A percentile compares a stretch with the other conserved stretches of the same genome.
Conservation (phyloP, 2,797 vertebrate species). For the Epinephelus coioides region DNA sequence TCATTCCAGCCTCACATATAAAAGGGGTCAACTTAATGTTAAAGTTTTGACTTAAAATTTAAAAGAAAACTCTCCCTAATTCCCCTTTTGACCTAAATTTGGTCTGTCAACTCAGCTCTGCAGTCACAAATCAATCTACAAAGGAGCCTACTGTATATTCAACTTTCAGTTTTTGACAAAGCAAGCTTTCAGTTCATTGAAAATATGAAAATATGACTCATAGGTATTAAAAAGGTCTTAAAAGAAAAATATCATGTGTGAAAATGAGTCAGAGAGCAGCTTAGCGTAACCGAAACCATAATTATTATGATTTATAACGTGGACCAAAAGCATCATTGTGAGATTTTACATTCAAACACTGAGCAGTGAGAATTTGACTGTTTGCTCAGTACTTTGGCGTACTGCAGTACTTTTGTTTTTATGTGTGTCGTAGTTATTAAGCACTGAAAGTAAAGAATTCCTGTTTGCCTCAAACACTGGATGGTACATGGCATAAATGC, state of each 20-base stretch:
- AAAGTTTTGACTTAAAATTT: conserved; percentile 4
- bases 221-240: conserved; percentile 51
- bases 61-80: not conserved
- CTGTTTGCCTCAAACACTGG: not conserved
- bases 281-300: conserved; percentile 41
- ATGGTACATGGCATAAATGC: too few relatives aligned
- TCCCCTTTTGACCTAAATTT: conserved; percentile 6
- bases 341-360: conserved; percentile 2
- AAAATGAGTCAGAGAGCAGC: conserved; percentile 49
- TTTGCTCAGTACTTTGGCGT: conserved; percentile 9
- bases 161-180: conserved; percentile 45
- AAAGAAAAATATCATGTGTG: conserved; percentile 53
- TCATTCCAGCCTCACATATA: not conserved
- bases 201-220: conserved; percentile 61
- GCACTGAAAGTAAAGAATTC: not conserved
- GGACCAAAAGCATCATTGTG: conserved; percentile 34
- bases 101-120: not conserved
- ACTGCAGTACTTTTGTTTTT: not conserved
- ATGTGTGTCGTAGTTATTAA: not conserved
- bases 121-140: conserved; percentile 42
- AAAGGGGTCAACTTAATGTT: conserved; percentile 17
- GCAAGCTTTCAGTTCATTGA: conserved; percentile 47
- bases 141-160: conserved; percentile 32
- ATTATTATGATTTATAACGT: conserved; percentile 49
- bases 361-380: not conserved